phyloP scores from a whole-genome alignment of 2,888 invertebrate species.

The Drosophila nigricruria region DNA sequence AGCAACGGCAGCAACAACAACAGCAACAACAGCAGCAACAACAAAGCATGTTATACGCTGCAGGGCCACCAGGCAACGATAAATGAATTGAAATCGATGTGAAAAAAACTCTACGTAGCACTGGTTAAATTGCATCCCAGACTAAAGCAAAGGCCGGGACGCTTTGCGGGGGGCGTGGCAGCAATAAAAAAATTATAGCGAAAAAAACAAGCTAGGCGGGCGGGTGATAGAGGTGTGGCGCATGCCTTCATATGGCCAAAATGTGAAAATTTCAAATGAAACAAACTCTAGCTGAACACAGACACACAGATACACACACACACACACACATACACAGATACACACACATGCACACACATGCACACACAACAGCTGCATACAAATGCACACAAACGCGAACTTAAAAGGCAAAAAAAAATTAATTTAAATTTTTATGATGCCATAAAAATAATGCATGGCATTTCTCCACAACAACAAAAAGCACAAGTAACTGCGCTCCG shows the following conservation, averaged over 20 bases:
- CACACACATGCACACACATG: slow-evolving; percentile 3
- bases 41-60: slow-evolving; percentile 8
- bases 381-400: slow-evolving; percentile 33
- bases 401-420: slow-evolving; percentile 60
- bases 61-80: slow-evolving; percentile 21
- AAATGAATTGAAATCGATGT: slow-evolving; percentile 61
- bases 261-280: slow-evolving; percentile 43
- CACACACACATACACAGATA: too few species aligned
- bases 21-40: slow-evolving; percentile 4
- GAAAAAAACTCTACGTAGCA: slow-evolving; percentile 6
- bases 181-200: slow-evolving; percentile 31
- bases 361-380: slow-evolving; percentile 54
- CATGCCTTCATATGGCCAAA: slow-evolving; percentile 8
- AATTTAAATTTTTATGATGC: slow-evolving; percentile 78
- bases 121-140: slow-evolving; percentile 33
- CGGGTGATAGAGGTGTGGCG: slow-evolving; percentile 23
- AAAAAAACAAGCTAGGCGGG: slow-evolving; percentile 9
- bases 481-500: not conserved
- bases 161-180: slow-evolving; percentile 19
- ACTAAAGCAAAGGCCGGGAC: slow-evolving; percentile 1
- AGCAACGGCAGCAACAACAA: not conserved
- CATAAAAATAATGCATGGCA: slow-evolving; percentile 75
- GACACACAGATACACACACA: not conserved
- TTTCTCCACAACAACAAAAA: slow-evolving; percentile 31
- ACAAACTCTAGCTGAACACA: slow-evolving; percentile 39